phyloP scores from a whole-genome alignment of 2,888 invertebrate species.

The Spodoptera littoralis region DNA sequence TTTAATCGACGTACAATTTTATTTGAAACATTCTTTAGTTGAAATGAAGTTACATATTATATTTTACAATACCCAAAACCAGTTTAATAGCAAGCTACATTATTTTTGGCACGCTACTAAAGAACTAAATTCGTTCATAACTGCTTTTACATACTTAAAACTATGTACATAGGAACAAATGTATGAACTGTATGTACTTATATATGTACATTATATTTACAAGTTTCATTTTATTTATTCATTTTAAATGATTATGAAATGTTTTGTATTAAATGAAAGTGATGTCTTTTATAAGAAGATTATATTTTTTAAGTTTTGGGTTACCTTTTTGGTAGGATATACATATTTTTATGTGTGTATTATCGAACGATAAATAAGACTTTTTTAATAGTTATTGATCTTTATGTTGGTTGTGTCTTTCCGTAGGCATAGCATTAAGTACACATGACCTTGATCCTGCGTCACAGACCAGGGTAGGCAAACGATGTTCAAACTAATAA shows the following conservation, averaged over 20 bases:
- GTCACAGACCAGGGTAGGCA: conserved; percentile 31
- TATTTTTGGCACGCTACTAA: conserved; percentile 82
- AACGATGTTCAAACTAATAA: conserved; percentile 57
- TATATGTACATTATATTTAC: conserved; percentile 63
- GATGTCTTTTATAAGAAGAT: conserved; percentile 38
- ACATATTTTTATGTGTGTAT: no score
- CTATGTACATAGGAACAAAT: conserved; percentile 82
- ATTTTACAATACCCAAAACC: conserved; percentile 66
- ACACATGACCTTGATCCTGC: conserved; percentile 42
- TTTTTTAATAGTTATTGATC: neutral
- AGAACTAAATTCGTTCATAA: conserved; percentile 73
- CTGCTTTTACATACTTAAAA: conserved; percentile 61
- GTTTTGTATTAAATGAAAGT: conserved; percentile 42
- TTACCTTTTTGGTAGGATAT: conserved; percentile 22
- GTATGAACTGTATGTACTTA: conserved; percentile 64
- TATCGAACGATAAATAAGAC: neutral
- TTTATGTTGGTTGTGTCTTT: neutral
- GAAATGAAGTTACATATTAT: conserved; percentile 47
- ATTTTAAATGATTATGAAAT: conserved; percentile 49
- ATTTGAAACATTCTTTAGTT: conserved; percentile 37
- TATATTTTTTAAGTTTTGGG: neutral
- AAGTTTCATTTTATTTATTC: conserved; percentile 47
- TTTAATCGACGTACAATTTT: conserved; percentile 29
- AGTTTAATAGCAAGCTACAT: conserved; percentile 69
- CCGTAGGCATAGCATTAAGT: conserved; percentile 12